Percentiles rank a stretch among this genome's conserved stretches.
These are phyloP conservation scores for Sarcophaga rosellei DNA, from an alignment of 2,888 invertebrate genomes.

Conservation along the genomic window DNA sequence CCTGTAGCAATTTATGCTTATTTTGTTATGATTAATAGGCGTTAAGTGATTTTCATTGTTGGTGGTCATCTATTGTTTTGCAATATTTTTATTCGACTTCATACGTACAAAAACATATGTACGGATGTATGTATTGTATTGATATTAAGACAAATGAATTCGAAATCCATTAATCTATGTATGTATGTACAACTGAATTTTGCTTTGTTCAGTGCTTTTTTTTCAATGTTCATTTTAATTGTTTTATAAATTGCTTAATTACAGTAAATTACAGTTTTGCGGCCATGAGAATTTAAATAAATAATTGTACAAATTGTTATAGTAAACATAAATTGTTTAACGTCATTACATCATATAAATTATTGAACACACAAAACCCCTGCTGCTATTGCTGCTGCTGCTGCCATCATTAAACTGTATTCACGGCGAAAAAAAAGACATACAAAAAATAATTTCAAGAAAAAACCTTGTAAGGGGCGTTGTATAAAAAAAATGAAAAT, in stretches of 20 bases:
- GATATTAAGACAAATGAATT: neutral
- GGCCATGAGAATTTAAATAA: slow-evolving; percentile 52
- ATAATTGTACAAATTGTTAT: slow-evolving; percentile 48
- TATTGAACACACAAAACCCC: slow-evolving; percentile 30
- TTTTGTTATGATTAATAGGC: slow-evolving; percentile 43
- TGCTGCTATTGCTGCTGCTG: neutral
- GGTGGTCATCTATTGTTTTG: slow-evolving; percentile 62
- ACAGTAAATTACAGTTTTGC: slow-evolving; percentile 45
- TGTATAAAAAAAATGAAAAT: neutral
- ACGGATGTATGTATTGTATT: neutral
- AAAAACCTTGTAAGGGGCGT: slow-evolving; percentile 13
- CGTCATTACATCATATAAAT: slow-evolving; percentile 10
- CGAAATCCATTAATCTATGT: neutral
- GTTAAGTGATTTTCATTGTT: slow-evolving; percentile 63
- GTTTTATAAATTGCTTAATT: slow-evolving; percentile 62
- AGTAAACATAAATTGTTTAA: slow-evolving; percentile 19
- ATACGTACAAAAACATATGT: neutral
- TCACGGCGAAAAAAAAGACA: neutral
- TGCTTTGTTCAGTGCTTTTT: neutral
- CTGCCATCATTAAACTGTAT: neutral
- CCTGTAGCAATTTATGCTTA: neutral
- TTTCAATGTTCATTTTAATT: slow-evolving; percentile 34
- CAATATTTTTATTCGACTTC: slow-evolving; percentile 17
- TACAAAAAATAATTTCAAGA: neutral
- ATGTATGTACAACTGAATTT: neutral